A percentile compares a stretch with the other conserved stretches of the same genome.
These are phyloP conservation scores for Cydia amplana DNA, from an alignment of 1,140 invertebrate species.

Conservation along the genomic window DNA sequence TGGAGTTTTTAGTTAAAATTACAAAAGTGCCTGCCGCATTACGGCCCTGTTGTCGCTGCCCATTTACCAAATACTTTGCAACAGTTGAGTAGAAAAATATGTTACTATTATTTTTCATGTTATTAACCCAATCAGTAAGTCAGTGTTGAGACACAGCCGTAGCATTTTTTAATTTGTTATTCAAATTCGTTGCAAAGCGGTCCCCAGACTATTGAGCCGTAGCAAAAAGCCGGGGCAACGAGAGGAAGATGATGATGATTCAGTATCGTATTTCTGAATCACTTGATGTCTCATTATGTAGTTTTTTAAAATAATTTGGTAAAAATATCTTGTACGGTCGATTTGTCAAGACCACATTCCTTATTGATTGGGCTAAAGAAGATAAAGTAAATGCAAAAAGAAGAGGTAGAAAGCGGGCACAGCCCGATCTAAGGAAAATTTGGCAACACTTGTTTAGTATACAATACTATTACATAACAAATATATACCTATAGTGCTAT, in stretches of 20 bases:
- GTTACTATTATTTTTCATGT: background rate
- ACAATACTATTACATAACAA: slow-evolving; percentile 30
- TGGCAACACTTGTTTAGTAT: slow-evolving; percentile 49
- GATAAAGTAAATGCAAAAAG: background rate
- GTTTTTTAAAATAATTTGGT: too few relatives aligned
- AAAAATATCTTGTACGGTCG: too few relatives aligned
- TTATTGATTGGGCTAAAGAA: background rate
- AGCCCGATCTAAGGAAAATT: slow-evolving; percentile 55
- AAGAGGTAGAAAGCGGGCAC: background rate
- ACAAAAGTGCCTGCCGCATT: too few relatives aligned
- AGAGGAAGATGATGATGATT: too few relatives aligned
- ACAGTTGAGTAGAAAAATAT: slow-evolving; percentile 5
- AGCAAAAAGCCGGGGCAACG: too few relatives aligned
- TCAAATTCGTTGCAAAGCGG: too few relatives aligned
- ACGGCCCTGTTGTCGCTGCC: background rate
- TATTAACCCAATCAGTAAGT: background rate
- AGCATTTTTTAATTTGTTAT: too few relatives aligned
- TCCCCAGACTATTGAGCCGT: too few relatives aligned
- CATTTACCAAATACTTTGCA: background rate
- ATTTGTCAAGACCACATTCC: background rate
- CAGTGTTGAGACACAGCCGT: background rate
- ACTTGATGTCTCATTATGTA: too few relatives aligned
- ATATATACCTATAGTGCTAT: slow-evolving; percentile 25
- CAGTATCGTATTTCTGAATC: too few relatives aligned
- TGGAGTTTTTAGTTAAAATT: too few relatives aligned